These are phyloP conservation scores for Psophia crepitans DNA, from an alignment of 2,113 vertebrate species.

Conservation along the genomic window DNA sequence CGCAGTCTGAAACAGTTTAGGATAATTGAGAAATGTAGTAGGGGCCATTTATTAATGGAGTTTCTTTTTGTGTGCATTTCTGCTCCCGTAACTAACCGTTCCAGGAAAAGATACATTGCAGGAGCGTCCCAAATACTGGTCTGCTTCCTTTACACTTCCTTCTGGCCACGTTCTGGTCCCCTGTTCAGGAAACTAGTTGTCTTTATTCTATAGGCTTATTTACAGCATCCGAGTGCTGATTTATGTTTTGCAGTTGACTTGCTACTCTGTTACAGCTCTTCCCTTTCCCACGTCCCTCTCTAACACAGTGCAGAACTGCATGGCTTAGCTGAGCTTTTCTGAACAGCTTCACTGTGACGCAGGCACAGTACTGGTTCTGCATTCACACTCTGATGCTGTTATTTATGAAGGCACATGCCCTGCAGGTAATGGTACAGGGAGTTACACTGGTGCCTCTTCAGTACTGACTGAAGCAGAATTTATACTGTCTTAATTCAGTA, in stretches of 20 bases:
- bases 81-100: background rate
- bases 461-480: background rate
- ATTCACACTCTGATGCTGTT: fast-evolving
- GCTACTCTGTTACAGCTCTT: background rate
- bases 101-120: background rate
- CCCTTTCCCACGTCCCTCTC: background rate
- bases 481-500: background rate
- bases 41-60: background rate
- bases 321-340: background rate
- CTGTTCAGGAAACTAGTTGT: background rate
- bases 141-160: background rate
- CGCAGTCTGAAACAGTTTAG: background rate
- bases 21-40: background rate
- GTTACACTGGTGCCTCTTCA: background rate
- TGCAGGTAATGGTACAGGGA: background rate
- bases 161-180: background rate
- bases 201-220: background rate
- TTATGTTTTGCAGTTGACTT: background rate
- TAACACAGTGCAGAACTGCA: background rate
- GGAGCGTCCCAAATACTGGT: background rate
- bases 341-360: background rate
- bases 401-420: background rate
- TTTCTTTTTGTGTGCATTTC: background rate
- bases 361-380: background rate
- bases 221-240: background rate